Conservation (phyloP, 2,113 vertebrate genomes). For the Rhinolophus ferrumequinum region DNA sequence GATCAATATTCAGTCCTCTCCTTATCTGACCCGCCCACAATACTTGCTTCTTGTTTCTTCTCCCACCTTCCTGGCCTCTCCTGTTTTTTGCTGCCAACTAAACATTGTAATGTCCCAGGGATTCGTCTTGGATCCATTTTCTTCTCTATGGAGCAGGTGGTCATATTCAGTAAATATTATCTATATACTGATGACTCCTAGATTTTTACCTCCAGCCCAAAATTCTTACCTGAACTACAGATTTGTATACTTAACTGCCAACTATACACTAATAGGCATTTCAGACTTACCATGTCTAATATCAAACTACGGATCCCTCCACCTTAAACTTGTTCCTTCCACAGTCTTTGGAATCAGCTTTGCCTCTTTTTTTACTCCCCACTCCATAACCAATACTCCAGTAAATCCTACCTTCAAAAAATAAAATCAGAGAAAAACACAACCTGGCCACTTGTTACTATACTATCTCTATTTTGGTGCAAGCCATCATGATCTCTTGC, state of each 20-base stretch:
- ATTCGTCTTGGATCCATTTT: neutral
- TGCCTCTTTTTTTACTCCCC: neutral
- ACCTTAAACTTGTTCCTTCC: neutral
- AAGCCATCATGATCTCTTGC: neutral
- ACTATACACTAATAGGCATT: neutral
- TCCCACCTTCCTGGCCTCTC: neutral
- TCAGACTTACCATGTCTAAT: neutral
- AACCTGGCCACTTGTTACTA: neutral
- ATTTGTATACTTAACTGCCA: neutral
- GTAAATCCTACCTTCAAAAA: neutral
- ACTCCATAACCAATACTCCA: neutral
- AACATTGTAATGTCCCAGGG: neutral
- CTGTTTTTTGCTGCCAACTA: neutral
- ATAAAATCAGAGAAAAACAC: neutral
- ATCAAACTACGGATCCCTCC: neutral
- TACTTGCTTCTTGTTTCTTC: neutral
- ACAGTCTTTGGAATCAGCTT: neutral
- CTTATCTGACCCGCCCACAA: neutral
- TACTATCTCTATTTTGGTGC: neutral
- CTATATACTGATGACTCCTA: neutral
- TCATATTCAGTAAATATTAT: conserved; percentile 3
- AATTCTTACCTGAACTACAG: conserved; percentile 26
- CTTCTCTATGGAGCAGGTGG: neutral
- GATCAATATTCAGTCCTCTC: neutral
- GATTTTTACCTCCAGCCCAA: neutral